These are phyloP conservation scores for Conger conger DNA, from an alignment of 2,113 vertebrate genomes.

Conservation along the genomic window DNA sequence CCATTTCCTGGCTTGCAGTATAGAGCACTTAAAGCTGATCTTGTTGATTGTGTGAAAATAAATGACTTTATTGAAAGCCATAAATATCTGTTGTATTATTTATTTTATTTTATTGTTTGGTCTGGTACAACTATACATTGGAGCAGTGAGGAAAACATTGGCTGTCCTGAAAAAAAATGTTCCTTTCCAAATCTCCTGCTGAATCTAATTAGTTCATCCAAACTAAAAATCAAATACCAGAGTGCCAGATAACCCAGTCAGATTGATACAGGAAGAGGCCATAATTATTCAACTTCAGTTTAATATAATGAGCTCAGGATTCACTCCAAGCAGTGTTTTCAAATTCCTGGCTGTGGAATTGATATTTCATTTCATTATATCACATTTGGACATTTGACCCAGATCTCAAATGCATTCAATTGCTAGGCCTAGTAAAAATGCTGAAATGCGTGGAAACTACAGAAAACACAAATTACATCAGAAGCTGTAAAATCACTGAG, in stretches of 20 bases:
- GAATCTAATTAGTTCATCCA: not conserved
- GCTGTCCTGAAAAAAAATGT: too few relatives aligned
- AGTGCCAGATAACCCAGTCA: not conserved
- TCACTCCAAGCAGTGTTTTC: not conserved
- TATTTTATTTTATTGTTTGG: too few relatives aligned
- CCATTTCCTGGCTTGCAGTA: conserved; percentile 92
- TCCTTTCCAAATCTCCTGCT: not conserved
- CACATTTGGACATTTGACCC: not conserved
- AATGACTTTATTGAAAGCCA: conserved; percentile 73
- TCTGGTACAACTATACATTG: not conserved
- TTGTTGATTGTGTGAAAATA: conserved; percentile 99
- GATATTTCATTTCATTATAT: not conserved
- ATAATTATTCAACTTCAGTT: not conserved
- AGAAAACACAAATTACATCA: not conserved
- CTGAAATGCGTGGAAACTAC: not conserved
- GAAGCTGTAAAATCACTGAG: not conserved
- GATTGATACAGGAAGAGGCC: not conserved
- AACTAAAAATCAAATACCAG: not conserved
- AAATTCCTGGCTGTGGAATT: not conserved
- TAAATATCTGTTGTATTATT: not conserved
- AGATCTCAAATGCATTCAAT: not conserved
- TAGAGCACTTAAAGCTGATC: conserved; percentile 98
- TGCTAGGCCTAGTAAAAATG: not conserved
- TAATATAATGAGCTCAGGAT: not conserved
- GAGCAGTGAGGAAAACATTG: not conserved